Percentiles rank a stretch among this genome's conserved stretches.
These are phyloP conservation scores for Delia radicum DNA, from an alignment of 1,140 invertebrate species.

Conservation along the genomic window DNA sequence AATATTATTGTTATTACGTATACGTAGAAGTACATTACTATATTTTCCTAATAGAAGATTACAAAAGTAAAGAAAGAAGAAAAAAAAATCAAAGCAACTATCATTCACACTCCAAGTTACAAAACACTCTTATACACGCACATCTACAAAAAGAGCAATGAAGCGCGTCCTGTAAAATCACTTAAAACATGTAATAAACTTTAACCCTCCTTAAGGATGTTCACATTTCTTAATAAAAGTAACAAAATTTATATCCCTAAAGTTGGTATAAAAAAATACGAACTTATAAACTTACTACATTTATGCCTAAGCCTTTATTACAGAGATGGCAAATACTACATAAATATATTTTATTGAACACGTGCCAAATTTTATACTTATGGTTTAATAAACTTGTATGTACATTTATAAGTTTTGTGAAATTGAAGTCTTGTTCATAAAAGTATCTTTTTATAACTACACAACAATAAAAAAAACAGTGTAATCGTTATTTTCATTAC, in stretches of 20 bases:
- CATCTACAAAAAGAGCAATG: conserved; percentile 37
- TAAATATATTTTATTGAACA: not conserved
- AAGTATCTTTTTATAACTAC: too few relatives aligned
- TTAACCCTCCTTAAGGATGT: conserved; percentile 32
- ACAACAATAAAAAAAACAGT: too few relatives aligned
- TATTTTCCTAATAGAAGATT: too few relatives aligned
- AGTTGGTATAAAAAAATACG: not conserved
- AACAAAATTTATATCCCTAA: conserved; percentile 24
- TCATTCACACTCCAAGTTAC: too few relatives aligned
- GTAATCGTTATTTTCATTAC: too few relatives aligned
- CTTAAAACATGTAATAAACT: conserved; percentile 46
- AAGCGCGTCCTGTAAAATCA: conserved; percentile 56
- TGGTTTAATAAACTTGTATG: too few relatives aligned
- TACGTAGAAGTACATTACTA: too few relatives aligned
- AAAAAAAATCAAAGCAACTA: not conserved
- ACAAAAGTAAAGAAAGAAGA: too few relatives aligned
- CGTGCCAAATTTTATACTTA: not conserved
- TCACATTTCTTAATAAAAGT: conserved; percentile 10
- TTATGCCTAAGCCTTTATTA: not conserved
- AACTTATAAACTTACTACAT: not conserved
- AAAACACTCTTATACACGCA: not conserved
- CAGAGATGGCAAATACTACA: not conserved
- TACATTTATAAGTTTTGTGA: too few relatives aligned
- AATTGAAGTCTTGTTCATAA: too few relatives aligned
- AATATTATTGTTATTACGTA: not conserved